Evolutionary conservation across 1,140 invertebrate genomes (phyloP), one percentile per base, ranked within the genome.

Genomic region (Zaprionus vittiger): DNA sequence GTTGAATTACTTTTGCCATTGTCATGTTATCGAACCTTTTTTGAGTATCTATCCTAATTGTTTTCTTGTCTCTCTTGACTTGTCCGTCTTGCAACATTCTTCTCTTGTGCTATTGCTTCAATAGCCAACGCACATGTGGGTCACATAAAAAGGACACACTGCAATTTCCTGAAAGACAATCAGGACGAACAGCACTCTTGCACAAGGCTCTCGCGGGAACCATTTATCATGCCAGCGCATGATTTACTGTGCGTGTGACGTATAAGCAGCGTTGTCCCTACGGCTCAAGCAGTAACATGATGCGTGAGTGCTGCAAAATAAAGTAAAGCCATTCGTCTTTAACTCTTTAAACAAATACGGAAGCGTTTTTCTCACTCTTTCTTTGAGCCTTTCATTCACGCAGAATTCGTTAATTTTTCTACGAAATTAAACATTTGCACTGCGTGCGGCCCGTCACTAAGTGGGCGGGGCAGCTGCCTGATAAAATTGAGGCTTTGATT

Each of bases 401-500:
- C 4, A 7, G 49, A 24, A 38, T 69, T 56, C 38, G 37, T 41
- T 67, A 67, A 68, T 44, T 41, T 34, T 20, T 7, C 3, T 17
- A 17, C 9, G 28, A 47, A 37, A 47, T 62, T 57, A 69, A 74
- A 44, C 28, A 14, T 49, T 37, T 14, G 9, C 24, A 37, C 26
- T 5, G 24, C n/a, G 37, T 57, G n/a, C 26, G 14, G n/a, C 26
- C 26, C 9, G 34, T 34, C 9, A 11, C 37, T 22, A 9, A 9
- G 9, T 28, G 5, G 28, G 20, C 22, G 22, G 41, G 14, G 26
- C n/a, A 54, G 31, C 77, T 79, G 64, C 37, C 70, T 60, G 73
- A 28, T 49, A 62, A 47, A 55, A 52, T 64, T 22, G 5, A 15
- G 11, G 57, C 77, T 78, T 83, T 83, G 80, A 80, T 87, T 87